Percentiles rank a stretch among this genome's conserved stretches.
phyloP scores from a whole-genome alignment of 2,113 vertebrate species.

The Scomber japonicus region DNA sequence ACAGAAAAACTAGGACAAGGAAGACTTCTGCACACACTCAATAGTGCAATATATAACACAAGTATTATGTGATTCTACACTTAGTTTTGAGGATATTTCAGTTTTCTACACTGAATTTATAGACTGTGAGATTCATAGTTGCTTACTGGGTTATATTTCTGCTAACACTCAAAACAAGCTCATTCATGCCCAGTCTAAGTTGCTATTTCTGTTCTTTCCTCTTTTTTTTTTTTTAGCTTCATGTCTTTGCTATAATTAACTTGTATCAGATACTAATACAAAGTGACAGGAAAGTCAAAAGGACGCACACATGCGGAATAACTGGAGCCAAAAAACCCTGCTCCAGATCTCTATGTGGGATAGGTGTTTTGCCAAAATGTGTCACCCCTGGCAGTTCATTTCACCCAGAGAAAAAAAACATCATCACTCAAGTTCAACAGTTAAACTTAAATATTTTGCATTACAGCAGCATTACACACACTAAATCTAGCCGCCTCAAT shows the following conservation, averaged over 20 bases:
- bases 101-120: not conserved
- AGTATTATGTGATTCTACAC: not conserved
- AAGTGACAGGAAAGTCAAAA: slow-evolving; percentile 49
- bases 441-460: too few relatives aligned
- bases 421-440: not conserved
- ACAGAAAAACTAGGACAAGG: not conserved
- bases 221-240: not conserved
- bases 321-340: slow-evolving; percentile 23
- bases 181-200: not conserved
- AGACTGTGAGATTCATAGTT: not conserved
- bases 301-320: slow-evolving; percentile 1
- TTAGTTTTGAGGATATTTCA: not conserved
- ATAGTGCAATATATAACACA: too few relatives aligned
- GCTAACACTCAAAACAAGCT: not conserved
- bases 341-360: not conserved
- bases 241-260: slow-evolving; percentile 14
- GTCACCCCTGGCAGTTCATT: slow-evolving; percentile 2
- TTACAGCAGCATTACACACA: too few relatives aligned
- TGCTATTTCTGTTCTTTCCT: not conserved
- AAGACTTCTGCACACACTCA: not conserved
- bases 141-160: not conserved
- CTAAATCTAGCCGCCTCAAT: too few relatives aligned
- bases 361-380: slow-evolving; percentile 9
- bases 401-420: not conserved
- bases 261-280: not conserved